Evolutionary conservation across 2,888 invertebrate species (phyloP).

Genomic region (Argynnis bischoffii): DNA sequence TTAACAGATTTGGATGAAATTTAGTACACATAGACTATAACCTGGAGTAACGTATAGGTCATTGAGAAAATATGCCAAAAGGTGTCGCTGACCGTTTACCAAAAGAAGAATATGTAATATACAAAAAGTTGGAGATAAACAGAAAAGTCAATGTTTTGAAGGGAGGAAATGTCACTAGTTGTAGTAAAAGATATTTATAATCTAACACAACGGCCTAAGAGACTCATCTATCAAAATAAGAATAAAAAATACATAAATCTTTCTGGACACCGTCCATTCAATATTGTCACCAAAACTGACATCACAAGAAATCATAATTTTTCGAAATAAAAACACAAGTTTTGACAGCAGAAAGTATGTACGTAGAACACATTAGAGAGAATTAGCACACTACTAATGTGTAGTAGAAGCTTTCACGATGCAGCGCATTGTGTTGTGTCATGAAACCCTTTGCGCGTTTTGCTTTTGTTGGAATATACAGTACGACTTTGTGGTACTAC

Average conservation of each 20-base stretch:
- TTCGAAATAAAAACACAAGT: not conserved
- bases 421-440: constrained; percentile 17
- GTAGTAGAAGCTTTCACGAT: constrained; percentile 14
- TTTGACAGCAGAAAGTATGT: constrained; percentile 1
- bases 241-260: not conserved
- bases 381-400: constrained; percentile 21
- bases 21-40: too few relatives aligned
- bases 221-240: too few relatives aligned
- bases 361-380: constrained; percentile 13
- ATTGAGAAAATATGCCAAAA: too few relatives aligned
- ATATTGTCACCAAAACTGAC: not conserved
- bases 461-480: constrained; percentile 2
- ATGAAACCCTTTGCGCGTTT: constrained; percentile 15
- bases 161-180: too few relatives aligned
- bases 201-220: too few relatives aligned
- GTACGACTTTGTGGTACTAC: not conserved
- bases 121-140: too few relatives aligned
- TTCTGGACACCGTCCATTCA: not conserved
- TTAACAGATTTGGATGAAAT: too few relatives aligned
- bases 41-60: too few relatives aligned
- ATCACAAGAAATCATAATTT: not conserved
- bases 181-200: too few relatives aligned
- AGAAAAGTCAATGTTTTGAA: too few relatives aligned
- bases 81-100: too few relatives aligned
- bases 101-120: too few relatives aligned